Conservation (phyloP, 2,888 invertebrate genomes). For the Idaea biselata region DNA sequence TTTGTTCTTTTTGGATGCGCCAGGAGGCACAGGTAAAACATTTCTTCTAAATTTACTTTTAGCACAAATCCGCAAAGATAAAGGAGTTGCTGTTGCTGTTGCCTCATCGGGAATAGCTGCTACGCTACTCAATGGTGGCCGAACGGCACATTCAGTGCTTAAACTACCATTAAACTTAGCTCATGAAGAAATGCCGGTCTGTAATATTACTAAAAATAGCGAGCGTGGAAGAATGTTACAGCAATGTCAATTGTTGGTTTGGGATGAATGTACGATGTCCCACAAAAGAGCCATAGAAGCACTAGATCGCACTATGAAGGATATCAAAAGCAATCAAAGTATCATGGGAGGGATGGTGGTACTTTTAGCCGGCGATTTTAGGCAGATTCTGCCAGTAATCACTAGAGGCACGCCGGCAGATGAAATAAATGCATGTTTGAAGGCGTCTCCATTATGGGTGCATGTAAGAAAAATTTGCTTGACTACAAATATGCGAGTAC, state of each 20-base stretch:
- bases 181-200: slow-evolving; percentile 11
- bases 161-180: slow-evolving; percentile 11
- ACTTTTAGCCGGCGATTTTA: slow-evolving; percentile 27
- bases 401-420: slow-evolving; percentile 25
- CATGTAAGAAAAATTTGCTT: slow-evolving; percentile 22
- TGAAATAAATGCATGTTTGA: slow-evolving; percentile 30
- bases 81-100: slow-evolving; percentile 11
- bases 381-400: slow-evolving; percentile 28
- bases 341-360: slow-evolving; percentile 20
- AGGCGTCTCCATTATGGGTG: slow-evolving; percentile 24
- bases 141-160: slow-evolving; percentile 24
- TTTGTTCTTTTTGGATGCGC: slow-evolving; percentile 22
- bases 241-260: neutral
- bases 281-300: slow-evolving; percentile 31
- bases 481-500: slow-evolving; percentile 8
- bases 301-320: slow-evolving; percentile 27
- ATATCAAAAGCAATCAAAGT: slow-evolving; percentile 22
- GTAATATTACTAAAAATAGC: neutral
- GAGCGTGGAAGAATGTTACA: neutral
- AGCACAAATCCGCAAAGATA: neutral
- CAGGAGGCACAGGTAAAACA: slow-evolving; percentile 21
- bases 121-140: slow-evolving; percentile 19
- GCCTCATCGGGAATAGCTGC: slow-evolving; percentile 25
- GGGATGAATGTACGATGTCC: slow-evolving; percentile 8
- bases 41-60: slow-evolving; percentile 21